Evolutionary conservation across 2,888 invertebrate genomes (phyloP).

Genomic region (Epirrita christyi): DNA sequence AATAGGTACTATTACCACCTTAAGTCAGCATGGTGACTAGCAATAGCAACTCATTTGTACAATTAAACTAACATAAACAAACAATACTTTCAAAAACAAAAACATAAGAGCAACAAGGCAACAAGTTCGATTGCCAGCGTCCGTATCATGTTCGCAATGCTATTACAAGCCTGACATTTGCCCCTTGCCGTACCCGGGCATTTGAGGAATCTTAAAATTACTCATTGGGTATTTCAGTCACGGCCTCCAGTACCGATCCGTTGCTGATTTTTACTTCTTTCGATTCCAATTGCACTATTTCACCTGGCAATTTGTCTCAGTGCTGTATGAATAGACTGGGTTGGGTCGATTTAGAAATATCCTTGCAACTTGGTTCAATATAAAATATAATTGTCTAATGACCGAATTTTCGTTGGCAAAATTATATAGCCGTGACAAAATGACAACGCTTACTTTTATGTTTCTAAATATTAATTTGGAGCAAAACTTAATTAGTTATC

Average conservation of each 20-base stretch:
- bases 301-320: constrained; percentile 73
- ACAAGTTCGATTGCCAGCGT: constrained; percentile 69
- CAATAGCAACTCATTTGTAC: not conserved
- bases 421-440: constrained; percentile 17
- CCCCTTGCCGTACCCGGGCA: constrained; percentile 65
- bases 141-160: constrained; percentile 74
- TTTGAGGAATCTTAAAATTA: constrained; percentile 81
- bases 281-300: constrained; percentile 79
- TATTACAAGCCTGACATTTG: constrained; percentile 79
- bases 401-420: not conserved
- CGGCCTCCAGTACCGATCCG: constrained; percentile 68
- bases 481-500: constrained; percentile 16
- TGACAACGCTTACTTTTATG: constrained; percentile 1
- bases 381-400: not conserved
- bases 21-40: not conserved
- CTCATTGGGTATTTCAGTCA: constrained; percentile 82
- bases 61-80: constrained; percentile 7
- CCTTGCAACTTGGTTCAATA: constrained; percentile 2
- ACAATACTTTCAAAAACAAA: constrained; percentile 15
- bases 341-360: constrained; percentile 12
- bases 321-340: constrained; percentile 28
- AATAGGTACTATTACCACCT: too few species aligned
- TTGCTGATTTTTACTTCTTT: constrained; percentile 83
- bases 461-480: constrained; percentile 1
- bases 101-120: constrained; percentile 53